A percentile compares a stretch with the other conserved stretches of the same genome.
Conservation (phyloP, 1,140 invertebrate species). For the Philopotamus ludificatus region DNA sequence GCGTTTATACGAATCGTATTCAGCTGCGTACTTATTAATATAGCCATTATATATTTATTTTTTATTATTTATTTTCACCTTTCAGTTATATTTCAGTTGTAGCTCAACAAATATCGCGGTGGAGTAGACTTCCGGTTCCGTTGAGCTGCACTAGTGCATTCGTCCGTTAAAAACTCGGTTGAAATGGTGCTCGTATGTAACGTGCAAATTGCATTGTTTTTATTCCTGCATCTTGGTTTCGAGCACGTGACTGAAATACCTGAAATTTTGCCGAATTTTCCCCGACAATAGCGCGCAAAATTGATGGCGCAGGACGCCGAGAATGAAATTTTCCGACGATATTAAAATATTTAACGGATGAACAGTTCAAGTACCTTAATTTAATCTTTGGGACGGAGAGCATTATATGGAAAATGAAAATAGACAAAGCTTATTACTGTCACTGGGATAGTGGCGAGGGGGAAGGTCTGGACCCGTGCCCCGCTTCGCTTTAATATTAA, state of each 20-base stretch:
- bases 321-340: too few species aligned
- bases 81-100: too few species aligned
- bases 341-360: too few species aligned
- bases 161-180: constrained; percentile 15
- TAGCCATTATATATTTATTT: too few species aligned
- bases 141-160: neutral
- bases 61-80: too few species aligned
- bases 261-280: neutral
- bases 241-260: constrained; percentile 22
- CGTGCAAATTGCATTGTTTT: constrained; percentile 33
- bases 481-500: neutral
- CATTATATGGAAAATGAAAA: constrained; percentile 41
- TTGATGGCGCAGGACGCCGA: too few species aligned
- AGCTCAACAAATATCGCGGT: too few species aligned
- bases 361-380: too few species aligned
- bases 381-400: too few species aligned
- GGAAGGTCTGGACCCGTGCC: neutral
- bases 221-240: constrained; percentile 24
- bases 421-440: constrained; percentile 41
- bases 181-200: constrained; percentile 9
- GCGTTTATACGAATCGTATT: too few species aligned
- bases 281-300: neutral
- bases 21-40: too few species aligned
- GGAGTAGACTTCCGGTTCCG: neutral
- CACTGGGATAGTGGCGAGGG: constrained; percentile 11